Percentiles rank a stretch among this genome's conserved stretches.
These are phyloP conservation scores for Phylloscopus whistleri DNA, from an alignment of 2,113 vertebrate genomes.

Conservation along the genomic window DNA sequence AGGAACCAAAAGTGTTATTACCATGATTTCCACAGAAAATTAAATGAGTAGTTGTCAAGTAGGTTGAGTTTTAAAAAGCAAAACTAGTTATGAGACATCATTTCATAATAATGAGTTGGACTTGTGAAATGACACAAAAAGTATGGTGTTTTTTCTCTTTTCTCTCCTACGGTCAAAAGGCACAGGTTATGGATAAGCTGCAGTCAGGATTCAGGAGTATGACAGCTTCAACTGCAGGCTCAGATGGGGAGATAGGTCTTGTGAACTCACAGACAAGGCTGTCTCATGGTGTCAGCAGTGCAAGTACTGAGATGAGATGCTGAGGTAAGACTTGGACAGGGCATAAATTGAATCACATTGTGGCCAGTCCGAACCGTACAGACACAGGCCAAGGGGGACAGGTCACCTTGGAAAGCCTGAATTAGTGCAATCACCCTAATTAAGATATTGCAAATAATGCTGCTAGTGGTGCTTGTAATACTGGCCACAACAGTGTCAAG, in stretches of 20 bases:
- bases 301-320: neutral
- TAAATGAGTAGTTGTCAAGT: slow-evolving; percentile 4
- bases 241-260: neutral
- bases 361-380: neutral
- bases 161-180: neutral
- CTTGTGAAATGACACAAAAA: neutral
- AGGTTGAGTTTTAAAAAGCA: slow-evolving; percentile 14
- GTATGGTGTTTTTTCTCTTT: neutral
- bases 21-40: neutral
- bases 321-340: neutral
- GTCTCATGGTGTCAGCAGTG: neutral
- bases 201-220: neutral
- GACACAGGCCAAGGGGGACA: neutral
- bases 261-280: neutral
- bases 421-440: neutral
- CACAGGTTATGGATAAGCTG: neutral
- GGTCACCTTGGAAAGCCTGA: neutral
- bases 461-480: neutral
- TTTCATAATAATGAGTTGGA: slow-evolving; percentile 38
- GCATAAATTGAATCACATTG: neutral
- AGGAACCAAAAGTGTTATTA: neutral
- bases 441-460: neutral
- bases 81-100: neutral
- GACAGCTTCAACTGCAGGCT: neutral
- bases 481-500: neutral